A percentile compares a stretch with the other conserved stretches of the same genome.
Evolutionary conservation across 1,140 invertebrate genomes (phyloP).

Genomic region (Laupala kohalensis): DNA sequence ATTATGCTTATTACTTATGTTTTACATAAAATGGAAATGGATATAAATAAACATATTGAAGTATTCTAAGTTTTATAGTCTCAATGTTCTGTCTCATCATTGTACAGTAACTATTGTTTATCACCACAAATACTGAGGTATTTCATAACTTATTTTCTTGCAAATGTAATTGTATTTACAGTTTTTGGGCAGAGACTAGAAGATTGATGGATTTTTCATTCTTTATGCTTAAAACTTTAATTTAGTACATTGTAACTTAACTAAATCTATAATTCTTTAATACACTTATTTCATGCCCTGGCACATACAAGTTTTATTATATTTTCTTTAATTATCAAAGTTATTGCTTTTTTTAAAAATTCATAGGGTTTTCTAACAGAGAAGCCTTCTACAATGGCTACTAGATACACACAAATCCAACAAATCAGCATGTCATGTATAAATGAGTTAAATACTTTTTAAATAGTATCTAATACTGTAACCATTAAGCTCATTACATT

Average conservation of each 20-base stretch:
- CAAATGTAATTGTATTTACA: background rate
- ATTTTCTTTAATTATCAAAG: background rate
- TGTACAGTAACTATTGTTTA: background rate
- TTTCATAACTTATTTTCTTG: background rate
- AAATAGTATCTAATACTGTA: background rate
- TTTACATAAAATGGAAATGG: background rate
- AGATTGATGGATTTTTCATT: background rate
- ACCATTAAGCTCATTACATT: background rate
- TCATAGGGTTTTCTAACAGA: background rate
- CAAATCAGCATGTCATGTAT: background rate
- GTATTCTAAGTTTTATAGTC: background rate
- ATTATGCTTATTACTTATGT: background rate
- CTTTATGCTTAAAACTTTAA: background rate
- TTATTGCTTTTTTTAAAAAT: background rate
- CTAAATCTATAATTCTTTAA: background rate
- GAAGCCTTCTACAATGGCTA: background rate
- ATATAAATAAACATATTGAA: background rate
- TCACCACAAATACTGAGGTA: background rate
- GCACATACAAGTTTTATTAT: background rate
- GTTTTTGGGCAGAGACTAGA: background rate
- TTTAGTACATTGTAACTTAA: background rate
- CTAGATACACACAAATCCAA: background rate
- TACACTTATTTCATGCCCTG: background rate
- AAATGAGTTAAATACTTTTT: background rate
- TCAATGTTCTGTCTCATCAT: background rate